phyloP scores from a whole-genome alignment of 2,888 invertebrate species.

The Mongoloraphidia duomilia region DNA sequence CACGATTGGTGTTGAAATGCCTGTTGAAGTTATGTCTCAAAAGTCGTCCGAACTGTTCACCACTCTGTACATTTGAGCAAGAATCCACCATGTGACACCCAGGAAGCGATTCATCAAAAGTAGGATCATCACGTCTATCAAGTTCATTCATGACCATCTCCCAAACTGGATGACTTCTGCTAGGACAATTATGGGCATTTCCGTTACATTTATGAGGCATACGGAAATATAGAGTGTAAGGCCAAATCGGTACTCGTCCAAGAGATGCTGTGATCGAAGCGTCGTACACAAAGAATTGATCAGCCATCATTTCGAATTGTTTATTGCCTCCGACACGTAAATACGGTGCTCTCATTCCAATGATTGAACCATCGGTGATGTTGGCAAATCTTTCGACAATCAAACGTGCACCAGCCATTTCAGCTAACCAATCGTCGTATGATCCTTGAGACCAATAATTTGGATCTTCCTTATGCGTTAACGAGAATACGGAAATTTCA shows the following conservation, averaged over 20 bases:
- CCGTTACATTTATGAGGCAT: constrained; percentile 94
- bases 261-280: constrained; percentile 86
- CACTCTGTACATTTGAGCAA: constrained; percentile 82
- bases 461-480: constrained; percentile 86
- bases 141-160: constrained; percentile 94
- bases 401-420: constrained; percentile 82
- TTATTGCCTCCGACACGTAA: constrained; percentile 84
- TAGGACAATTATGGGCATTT: constrained; percentile 86
- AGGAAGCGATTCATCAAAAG: constrained; percentile 82
- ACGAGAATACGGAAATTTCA: constrained; percentile 81
- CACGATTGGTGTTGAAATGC: constrained; percentile 84
- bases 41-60: constrained; percentile 79
- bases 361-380: constrained; percentile 81
- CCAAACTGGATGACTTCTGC: constrained; percentile 84
- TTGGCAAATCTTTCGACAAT: constrained; percentile 82
- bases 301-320: constrained; percentile 94
- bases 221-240: constrained; percentile 90
- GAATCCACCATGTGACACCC: constrained; percentile 93
- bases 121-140: constrained; percentile 84
- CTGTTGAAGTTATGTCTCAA: constrained; percentile 89
- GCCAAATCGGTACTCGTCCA: constrained; percentile 87
- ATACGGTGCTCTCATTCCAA: constrained; percentile 78
- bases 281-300: constrained; percentile 88
- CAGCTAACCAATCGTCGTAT: constrained; percentile 86
- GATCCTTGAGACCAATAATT: constrained; percentile 77